Conservation (phyloP, 2,113 vertebrate species). For the Actinemys pallida region DNA sequence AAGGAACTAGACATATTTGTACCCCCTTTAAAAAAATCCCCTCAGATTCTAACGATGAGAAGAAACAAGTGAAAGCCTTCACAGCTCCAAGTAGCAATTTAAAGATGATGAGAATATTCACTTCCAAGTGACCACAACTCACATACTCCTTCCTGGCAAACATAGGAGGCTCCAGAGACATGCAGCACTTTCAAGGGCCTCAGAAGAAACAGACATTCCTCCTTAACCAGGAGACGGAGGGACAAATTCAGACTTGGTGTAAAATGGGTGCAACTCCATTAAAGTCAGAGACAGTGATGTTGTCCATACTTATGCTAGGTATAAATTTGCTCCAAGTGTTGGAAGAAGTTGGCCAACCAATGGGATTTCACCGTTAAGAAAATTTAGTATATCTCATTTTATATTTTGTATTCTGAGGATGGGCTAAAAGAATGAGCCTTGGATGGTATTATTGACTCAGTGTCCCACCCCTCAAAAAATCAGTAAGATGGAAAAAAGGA, state of each 20-base stretch:
- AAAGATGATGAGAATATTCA: background rate
- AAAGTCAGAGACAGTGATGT: background rate
- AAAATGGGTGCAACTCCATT: background rate
- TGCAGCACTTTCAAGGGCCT: background rate
- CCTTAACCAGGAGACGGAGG: background rate
- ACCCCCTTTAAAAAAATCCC: background rate
- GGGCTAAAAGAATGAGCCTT: background rate
- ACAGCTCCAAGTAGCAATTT: background rate
- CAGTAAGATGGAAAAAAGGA: background rate
- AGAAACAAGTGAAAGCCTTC: background rate
- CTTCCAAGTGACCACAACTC: background rate
- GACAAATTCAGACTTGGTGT: background rate
- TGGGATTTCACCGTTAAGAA: background rate
- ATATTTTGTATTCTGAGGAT: background rate
- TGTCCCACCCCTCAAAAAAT: background rate
- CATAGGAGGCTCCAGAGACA: background rate
- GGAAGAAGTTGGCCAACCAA: background rate
- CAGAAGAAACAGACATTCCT: background rate
- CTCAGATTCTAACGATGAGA: background rate
- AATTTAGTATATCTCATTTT: background rate
- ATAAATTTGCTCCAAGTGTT: slow-evolving; percentile 3
- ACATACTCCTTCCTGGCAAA: background rate
- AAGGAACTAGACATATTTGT: background rate
- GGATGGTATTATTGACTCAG: background rate
- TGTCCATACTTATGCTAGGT: background rate